Evolutionary conservation across 2,888 invertebrate genomes (phyloP).

Genomic region (Ormia ochracea): DNA sequence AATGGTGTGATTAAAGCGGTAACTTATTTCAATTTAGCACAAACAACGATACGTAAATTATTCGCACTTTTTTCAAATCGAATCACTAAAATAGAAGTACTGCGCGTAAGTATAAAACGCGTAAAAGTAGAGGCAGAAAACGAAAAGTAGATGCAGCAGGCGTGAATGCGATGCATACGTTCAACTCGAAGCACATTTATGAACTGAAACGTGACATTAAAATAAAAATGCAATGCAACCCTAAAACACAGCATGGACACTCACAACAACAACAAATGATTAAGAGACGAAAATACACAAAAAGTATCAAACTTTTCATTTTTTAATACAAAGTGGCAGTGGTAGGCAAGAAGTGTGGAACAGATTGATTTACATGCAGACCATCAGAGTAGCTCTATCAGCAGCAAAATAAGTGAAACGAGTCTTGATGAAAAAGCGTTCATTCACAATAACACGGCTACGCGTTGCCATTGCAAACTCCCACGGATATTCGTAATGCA

Average conservation of each 20-base stretch:
- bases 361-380: background rate
- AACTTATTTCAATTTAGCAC: slow-evolving; percentile 24
- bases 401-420: no score
- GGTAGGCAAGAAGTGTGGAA: background rate
- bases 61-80: slow-evolving; percentile 1
- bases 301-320: slow-evolving; percentile 28
- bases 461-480: no score
- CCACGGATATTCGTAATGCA: no score
- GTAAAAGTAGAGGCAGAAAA: slow-evolving; percentile 10
- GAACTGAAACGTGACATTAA: slow-evolving; percentile 64
- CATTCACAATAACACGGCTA: no score
- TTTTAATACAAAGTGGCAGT: slow-evolving; percentile 11
- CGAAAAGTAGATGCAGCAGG: background rate
- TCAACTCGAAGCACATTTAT: slow-evolving; percentile 61
- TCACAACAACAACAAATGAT: background rate
- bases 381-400: background rate
- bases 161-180: slow-evolving; percentile 44
- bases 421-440: no score
- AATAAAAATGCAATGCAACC: slow-evolving; percentile 64
- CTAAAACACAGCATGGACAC: slow-evolving; percentile 32
- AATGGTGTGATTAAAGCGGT: slow-evolving; percentile 46
- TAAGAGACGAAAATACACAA: background rate
- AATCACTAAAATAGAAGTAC: background rate
- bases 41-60: slow-evolving; percentile 18
- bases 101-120: slow-evolving; percentile 35